Conservation (phyloP, 2,797 vertebrate genomes). For the Poliocrania exsul region DNA sequence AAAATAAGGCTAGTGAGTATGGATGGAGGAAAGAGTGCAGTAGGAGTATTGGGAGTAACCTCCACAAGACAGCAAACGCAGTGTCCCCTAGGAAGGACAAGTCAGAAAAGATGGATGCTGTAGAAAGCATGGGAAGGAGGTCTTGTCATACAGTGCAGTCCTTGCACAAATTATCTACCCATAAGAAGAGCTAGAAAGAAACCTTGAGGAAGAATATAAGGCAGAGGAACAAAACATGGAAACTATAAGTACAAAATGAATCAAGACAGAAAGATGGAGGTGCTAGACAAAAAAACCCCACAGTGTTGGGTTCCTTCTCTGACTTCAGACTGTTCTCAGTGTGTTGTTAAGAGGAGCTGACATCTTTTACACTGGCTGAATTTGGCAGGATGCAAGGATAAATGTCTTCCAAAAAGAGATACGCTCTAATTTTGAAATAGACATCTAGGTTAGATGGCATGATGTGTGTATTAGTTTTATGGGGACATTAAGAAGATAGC, state of each 20-base stretch:
- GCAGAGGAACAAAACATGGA: background rate
- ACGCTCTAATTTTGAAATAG: background rate
- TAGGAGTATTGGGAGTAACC: background rate
- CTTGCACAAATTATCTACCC: background rate
- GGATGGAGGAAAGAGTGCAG: background rate
- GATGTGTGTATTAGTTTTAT: background rate
- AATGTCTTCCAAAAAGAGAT: background rate
- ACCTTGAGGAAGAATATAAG: background rate
- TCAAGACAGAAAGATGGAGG: background rate
- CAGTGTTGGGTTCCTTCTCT: background rate
- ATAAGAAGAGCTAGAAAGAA: background rate
- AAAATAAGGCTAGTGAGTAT: background rate
- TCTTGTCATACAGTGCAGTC: background rate
- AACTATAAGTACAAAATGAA: background rate
- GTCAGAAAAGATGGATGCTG: background rate
- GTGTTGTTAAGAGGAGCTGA: background rate
- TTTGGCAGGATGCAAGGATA: background rate
- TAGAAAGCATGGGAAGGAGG: background rate
- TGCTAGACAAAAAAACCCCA: background rate
- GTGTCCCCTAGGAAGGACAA: background rate
- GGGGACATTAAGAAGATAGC: background rate
- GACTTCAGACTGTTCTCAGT: background rate
- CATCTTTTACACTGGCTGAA: background rate
- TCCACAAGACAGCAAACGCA: background rate
- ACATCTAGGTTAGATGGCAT: background rate